phyloP scores from a whole-genome alignment of 2,797 vertebrate genomes.

The Enoplosus armatus region DNA sequence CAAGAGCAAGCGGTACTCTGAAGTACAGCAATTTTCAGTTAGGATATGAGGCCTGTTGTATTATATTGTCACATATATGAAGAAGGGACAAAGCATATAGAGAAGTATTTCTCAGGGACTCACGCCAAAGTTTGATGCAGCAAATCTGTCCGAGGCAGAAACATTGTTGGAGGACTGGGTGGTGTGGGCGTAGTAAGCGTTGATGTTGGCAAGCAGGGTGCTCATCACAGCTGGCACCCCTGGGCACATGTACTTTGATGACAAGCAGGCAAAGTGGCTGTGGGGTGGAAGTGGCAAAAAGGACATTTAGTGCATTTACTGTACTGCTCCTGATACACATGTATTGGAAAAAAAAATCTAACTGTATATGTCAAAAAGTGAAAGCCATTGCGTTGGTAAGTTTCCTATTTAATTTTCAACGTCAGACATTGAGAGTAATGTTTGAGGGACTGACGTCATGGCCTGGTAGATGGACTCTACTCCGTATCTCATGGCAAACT shows the following conservation, averaged over 20 bases:
- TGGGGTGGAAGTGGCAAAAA: slow-evolving; percentile 27
- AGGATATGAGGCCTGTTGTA: background rate
- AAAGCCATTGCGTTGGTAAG: background rate
- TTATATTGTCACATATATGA: background rate
- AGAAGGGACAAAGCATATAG: background rate
- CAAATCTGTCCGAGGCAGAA: slow-evolving; percentile 96
- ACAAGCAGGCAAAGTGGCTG: slow-evolving; percentile 98
- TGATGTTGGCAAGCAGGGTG: slow-evolving; percentile 98
- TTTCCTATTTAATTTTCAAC: background rate
- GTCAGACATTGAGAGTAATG: slow-evolving; percentile 8
- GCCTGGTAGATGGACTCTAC: slow-evolving; percentile 99
- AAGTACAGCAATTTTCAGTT: slow-evolving; percentile 1
- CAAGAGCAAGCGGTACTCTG: background rate
- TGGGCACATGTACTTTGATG: slow-evolving; percentile 98
- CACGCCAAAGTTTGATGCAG: slow-evolving; percentile 98
- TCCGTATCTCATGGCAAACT: slow-evolving; percentile 98
- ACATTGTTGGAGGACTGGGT: slow-evolving; percentile 96
- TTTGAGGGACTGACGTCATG: slow-evolving; percentile 91
- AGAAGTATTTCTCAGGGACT: slow-evolving; percentile 70
- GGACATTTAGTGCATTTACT: slow-evolving; percentile 28
- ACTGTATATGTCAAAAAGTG: background rate
- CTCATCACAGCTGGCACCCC: slow-evolving; percentile 99
- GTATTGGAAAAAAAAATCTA: background rate
- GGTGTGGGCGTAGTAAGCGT: slow-evolving; percentile 98
- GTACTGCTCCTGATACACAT: background rate